Evolutionary conservation across 2,888 invertebrate species (phyloP).

Genomic region (Anoplius nigerrimus): DNA sequence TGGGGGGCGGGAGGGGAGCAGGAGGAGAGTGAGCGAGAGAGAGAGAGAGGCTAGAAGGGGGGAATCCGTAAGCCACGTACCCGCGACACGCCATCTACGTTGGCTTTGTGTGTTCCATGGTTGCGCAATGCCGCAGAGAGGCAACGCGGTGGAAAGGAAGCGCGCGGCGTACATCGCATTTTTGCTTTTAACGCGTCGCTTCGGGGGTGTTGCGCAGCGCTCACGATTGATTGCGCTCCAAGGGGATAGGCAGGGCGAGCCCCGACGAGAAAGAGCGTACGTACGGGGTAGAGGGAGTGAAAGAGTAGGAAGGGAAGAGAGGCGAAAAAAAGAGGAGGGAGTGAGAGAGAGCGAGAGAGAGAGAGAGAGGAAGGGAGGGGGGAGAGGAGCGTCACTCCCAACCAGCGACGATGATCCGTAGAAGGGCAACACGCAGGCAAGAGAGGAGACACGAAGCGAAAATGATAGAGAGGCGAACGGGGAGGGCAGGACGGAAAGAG

Average conservation of each 20-base stretch:
- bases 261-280: neutral
- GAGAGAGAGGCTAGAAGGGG: slow-evolving; percentile 37
- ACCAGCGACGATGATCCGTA: slow-evolving; percentile 2
- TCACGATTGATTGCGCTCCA: slow-evolving; percentile 19
- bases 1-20: slow-evolving; percentile 36
- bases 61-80: slow-evolving; percentile 37
- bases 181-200: slow-evolving; percentile 34
- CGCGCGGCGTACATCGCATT: slow-evolving; percentile 21
- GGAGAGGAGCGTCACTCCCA: neutral
- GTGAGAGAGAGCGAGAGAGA: slow-evolving; percentile 4
- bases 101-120: slow-evolving; percentile 48
- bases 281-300: neutral
- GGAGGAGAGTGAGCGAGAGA: slow-evolving; percentile 32
- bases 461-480: slow-evolving; percentile 6
- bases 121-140: slow-evolving; percentile 36
- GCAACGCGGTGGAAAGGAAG: too few species aligned
- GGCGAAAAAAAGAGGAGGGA: neutral
- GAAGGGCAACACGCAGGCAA: slow-evolving; percentile 12
- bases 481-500: slow-evolving; percentile 40
- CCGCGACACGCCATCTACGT: slow-evolving; percentile 53
- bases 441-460: too few species aligned
- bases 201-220: slow-evolving; percentile 8
- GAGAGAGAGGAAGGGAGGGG: neutral
- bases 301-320: neutral
- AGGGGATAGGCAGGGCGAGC: slow-evolving; percentile 4